Percentiles rank a stretch among this genome's conserved stretches.
Conservation (phyloP, 2,113 vertebrate genomes). For the Sus scrofa region DNA sequence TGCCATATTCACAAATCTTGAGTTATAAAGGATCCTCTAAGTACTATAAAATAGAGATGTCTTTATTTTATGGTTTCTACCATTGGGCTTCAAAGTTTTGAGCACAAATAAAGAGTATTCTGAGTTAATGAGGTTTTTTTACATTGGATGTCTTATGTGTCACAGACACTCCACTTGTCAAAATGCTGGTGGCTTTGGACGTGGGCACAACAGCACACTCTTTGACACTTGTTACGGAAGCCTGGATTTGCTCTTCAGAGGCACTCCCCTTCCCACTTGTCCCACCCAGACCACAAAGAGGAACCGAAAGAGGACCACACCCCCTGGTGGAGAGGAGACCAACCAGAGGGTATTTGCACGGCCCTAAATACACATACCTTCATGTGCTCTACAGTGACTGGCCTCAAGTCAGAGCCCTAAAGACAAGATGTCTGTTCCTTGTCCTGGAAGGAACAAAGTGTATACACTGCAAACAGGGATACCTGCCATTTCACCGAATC, state of each 20-base stretch:
- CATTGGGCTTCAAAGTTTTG: not conserved
- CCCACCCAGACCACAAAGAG: not conserved
- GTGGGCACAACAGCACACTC: not conserved
- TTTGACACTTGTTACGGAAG: not conserved
- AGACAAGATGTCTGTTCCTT: too few relatives aligned
- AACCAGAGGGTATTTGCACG: rapidly evolving
- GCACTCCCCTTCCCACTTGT: not conserved
- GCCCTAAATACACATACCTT: not conserved
- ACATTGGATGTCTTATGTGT: not conserved
- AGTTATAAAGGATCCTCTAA: not conserved
- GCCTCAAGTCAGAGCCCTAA: not conserved
- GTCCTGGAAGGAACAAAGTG: not conserved
- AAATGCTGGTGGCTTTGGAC: not conserved
- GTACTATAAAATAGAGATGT: not conserved
- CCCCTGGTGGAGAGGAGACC: not conserved
- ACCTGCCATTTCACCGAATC: not conserved
- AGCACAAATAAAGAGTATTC: not conserved
- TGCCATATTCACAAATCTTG: not conserved
- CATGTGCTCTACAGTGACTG: rapidly evolving
- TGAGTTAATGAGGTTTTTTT: not conserved
- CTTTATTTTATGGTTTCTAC: not conserved
- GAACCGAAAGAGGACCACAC: constrained; percentile 57
- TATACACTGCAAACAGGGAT: not conserved
- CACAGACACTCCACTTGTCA: not conserved
- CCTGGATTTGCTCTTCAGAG: not conserved